Evolutionary conservation across 2,888 invertebrate species (phyloP).

Genomic region (Melanostoma scalare): DNA sequence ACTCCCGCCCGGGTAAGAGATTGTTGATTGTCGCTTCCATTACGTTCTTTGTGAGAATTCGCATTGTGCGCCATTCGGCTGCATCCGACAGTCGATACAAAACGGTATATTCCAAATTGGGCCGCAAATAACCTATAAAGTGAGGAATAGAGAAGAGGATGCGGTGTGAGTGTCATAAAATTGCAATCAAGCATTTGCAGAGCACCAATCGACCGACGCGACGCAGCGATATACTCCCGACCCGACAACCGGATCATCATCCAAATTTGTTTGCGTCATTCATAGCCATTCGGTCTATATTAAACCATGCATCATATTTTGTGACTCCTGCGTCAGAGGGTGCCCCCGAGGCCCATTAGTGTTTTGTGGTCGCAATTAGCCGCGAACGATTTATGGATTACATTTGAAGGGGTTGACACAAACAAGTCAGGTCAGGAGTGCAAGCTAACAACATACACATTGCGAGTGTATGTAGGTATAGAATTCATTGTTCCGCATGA

Average conservation of each 20-base stretch:
- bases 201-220: not conserved
- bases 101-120: constrained; percentile 91
- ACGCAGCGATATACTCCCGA: not conserved
- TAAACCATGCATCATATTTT: constrained; percentile 58
- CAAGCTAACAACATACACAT: too few species aligned
- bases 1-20: constrained; percentile 89
- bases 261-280: constrained; percentile 38
- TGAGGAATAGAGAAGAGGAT: constrained; percentile 28
- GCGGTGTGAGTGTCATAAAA: constrained; percentile 30
- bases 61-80: constrained; percentile 92
- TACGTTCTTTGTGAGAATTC: constrained; percentile 87
- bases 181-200: constrained; percentile 1
- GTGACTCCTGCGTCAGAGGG: constrained; percentile 39
- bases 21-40: constrained; percentile 91
- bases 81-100: constrained; percentile 91
- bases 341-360: constrained; percentile 56
- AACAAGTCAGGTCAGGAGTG: not conserved
- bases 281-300: constrained; percentile 30
- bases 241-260: constrained; percentile 4
- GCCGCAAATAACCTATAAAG: constrained; percentile 86
- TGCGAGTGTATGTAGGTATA: not conserved
- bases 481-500: constrained; percentile 43
- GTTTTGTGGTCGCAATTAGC: constrained; percentile 69
- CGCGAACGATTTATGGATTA: constrained; percentile 66
- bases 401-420: constrained; percentile 27